phyloP scores from a whole-genome alignment of 2,888 invertebrate species.

The Dendrolimus pini region DNA sequence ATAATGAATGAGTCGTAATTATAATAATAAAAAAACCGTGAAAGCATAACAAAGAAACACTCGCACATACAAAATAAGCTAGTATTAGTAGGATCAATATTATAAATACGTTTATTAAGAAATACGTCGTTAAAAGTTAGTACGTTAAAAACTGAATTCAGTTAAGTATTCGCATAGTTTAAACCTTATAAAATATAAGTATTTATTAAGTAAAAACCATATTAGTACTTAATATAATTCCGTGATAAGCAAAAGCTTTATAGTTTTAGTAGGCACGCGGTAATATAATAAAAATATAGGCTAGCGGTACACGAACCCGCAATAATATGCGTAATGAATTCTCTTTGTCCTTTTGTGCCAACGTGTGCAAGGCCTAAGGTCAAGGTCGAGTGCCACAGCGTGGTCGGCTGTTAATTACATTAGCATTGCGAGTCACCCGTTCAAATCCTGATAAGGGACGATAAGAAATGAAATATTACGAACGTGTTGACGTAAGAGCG shows the following conservation, averaged over 20 bases:
- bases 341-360: constrained; percentile 10
- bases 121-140: too few species aligned
- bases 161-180: too few species aligned
- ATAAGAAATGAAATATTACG: neutral
- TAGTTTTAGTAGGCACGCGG: neutral
- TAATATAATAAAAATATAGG: neutral
- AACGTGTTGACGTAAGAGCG: too few species aligned
- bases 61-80: too few species aligned
- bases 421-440: neutral
- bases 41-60: too few species aligned
- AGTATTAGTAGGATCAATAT: too few species aligned
- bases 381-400: constrained; percentile 8
- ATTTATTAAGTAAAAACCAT: too few species aligned
- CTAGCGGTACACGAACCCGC: constrained; percentile 5
- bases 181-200: too few species aligned
- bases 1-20: too few species aligned
- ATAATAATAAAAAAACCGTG: too few species aligned
- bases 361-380: constrained; percentile 7
- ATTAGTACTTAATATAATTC: neutral
- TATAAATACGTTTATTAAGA: too few species aligned
- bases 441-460: neutral
- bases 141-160: too few species aligned
- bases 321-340: constrained; percentile 11
- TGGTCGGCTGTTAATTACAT: neutral
- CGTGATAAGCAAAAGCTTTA: neutral